A percentile compares a stretch with the other conserved stretches of the same genome.
Evolutionary conservation across 2,797 vertebrate genomes (phyloP).

Genomic region (Dendrocincla tyrannina): DNA sequence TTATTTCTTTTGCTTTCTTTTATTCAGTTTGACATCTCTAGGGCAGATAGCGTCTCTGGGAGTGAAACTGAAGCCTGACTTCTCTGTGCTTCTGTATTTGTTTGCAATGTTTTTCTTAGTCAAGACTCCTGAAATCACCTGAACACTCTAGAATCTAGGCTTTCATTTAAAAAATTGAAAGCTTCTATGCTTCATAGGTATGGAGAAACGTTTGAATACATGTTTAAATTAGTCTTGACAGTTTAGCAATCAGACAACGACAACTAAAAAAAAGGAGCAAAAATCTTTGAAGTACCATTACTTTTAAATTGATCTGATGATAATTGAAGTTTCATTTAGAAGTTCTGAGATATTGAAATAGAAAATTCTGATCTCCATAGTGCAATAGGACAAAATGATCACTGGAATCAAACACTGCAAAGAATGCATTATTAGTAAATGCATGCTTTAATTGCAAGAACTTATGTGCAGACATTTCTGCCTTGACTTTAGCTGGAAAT

Average conservation of each 20-base stretch:
- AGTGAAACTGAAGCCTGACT: not conserved
- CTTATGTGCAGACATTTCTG: not conserved
- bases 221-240: not conserved
- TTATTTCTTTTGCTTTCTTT: not conserved
- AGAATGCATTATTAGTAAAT: not conserved
- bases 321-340: slow-evolving; percentile 21
- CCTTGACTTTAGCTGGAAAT: not conserved
- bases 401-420: not conserved
- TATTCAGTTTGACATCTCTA: not conserved
- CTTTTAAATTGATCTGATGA: slow-evolving; percentile 14
- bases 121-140: not conserved
- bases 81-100: not conserved
- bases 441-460: not conserved
- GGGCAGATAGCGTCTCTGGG: not conserved
- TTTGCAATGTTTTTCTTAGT: not conserved
- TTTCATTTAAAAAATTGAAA: not conserved
- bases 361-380: not conserved
- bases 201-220: not conserved
- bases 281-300: not conserved
- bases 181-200: not conserved
- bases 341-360: slow-evolving; percentile 19
- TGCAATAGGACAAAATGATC: not conserved
- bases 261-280: not conserved
- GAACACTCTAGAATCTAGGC: not conserved
- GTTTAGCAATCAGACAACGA: not conserved